Percentiles rank a stretch among this genome's conserved stretches.
Evolutionary conservation across 2,113 vertebrate species (phyloP).

Genomic region (Protobothrops mucrosquamatus): DNA sequence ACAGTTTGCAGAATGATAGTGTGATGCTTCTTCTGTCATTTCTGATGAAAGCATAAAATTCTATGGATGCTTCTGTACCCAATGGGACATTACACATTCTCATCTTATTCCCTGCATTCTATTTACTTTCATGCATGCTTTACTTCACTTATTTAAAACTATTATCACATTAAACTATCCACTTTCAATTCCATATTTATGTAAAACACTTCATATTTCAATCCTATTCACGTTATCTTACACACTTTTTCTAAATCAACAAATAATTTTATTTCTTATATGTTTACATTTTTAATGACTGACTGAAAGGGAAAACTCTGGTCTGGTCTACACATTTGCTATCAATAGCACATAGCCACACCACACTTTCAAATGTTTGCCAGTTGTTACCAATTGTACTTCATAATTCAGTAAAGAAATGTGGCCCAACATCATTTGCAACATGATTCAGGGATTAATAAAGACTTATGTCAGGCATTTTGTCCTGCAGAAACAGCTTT

Average conservation of each 20-base stretch:
- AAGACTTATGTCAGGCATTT: too few relatives aligned
- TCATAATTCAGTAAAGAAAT: not conserved
- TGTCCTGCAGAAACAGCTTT: not conserved
- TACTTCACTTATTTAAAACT: not conserved
- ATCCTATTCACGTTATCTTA: not conserved
- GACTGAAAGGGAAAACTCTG: not conserved
- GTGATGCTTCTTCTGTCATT: not conserved
- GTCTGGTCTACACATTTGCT: not conserved
- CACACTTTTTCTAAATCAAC: not conserved
- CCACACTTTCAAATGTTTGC: not conserved
- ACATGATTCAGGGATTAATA: too few relatives aligned
- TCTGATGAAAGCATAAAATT: not conserved
- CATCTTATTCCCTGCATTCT: not conserved
- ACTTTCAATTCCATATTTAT: not conserved
- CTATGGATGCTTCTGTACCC: not conserved
- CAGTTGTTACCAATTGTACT: not conserved
- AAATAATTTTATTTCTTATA: not conserved
- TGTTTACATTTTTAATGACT: not conserved
- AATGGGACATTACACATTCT: not conserved
- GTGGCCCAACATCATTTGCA: not conserved
- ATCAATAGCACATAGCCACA: not conserved
- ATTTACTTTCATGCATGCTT: not conserved
- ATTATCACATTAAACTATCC: not conserved
- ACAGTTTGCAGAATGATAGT: not conserved
- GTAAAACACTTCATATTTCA: not conserved